Conservation (phyloP, 2,888 invertebrate species). For the Tenthredo mesomela region DNA sequence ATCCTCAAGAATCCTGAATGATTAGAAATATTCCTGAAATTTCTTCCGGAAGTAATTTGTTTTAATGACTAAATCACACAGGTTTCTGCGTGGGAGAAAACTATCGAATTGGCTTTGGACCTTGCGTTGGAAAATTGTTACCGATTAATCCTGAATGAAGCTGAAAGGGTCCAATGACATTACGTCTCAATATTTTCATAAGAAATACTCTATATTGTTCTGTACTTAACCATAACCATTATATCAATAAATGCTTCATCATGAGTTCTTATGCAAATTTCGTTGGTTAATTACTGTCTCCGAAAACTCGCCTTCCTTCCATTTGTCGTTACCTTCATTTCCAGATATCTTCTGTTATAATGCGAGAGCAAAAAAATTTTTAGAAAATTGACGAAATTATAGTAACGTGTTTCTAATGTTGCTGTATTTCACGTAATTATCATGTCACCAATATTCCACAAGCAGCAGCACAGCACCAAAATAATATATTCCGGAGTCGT, state of each 20-base stretch:
- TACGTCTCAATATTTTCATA: neutral
- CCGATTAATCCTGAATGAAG: conserved; percentile 80
- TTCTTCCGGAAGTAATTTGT: neutral
- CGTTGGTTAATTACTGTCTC: neutral
- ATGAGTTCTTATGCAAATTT: neutral
- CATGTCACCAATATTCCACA: too few species aligned
- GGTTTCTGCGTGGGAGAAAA: conserved; percentile 91
- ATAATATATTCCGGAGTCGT: too few species aligned
- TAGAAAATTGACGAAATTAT: too few species aligned
- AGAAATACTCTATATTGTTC: neutral
- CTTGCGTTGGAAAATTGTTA: conserved; percentile 91
- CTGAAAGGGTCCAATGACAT: neutral
- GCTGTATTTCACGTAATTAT: too few species aligned
- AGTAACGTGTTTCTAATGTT: too few species aligned
- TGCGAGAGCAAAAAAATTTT: too few species aligned
- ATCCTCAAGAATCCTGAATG: neutral
- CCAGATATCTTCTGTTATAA: too few species aligned
- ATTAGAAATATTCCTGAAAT: neutral
- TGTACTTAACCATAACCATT: neutral
- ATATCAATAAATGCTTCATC: conserved; percentile 8
- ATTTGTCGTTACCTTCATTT: neutral
- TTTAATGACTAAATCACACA: conserved; percentile 62
- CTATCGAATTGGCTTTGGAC: conserved; percentile 94
- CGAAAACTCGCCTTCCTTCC: neutral
- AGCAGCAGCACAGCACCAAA: too few species aligned